Evolutionary conservation across 2,797 vertebrate genomes (phyloP).

Genomic region (Sebastiscus tertius): DNA sequence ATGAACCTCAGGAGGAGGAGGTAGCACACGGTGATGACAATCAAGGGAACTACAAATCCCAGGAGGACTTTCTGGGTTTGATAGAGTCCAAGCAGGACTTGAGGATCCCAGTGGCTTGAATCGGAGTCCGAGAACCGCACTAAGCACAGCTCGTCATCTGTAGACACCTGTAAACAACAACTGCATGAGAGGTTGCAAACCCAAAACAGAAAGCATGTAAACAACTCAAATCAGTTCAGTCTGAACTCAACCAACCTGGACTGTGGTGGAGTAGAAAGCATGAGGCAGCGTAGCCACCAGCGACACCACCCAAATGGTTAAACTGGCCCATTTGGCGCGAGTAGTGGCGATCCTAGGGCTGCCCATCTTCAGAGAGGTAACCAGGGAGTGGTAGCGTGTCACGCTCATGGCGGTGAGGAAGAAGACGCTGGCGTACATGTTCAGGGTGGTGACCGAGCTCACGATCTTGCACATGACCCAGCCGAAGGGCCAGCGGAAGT

Average conservation of each 20-base stretch:
- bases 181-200: background rate
- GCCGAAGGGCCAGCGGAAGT: conserved; percentile 85
- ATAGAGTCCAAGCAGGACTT: conserved; percentile 83
- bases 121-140: conserved; percentile 81
- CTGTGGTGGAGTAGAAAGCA: conserved; percentile 84
- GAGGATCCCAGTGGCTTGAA: conserved; percentile 80
- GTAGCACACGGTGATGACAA: conserved; percentile 81
- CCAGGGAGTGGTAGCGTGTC: conserved; percentile 79
- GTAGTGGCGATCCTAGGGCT: conserved; percentile 56
- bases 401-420: conserved; percentile 85
- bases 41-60: conserved; percentile 79
- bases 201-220: background rate
- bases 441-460: conserved; percentile 83
- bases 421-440: conserved; percentile 86
- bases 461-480: conserved; percentile 83
- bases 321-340: conserved; percentile 78
- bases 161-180: conserved; percentile 63
- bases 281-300: conserved; percentile 81
- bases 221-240: background rate
- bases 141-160: conserved; percentile 81
- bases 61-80: conserved; percentile 83
- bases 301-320: conserved; percentile 79
- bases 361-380: conserved; percentile 79
- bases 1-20: conserved; percentile 83
- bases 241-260: conserved; percentile 58